Conservation (phyloP, 2,888 invertebrate genomes). For the Erebia ligea region DNA sequence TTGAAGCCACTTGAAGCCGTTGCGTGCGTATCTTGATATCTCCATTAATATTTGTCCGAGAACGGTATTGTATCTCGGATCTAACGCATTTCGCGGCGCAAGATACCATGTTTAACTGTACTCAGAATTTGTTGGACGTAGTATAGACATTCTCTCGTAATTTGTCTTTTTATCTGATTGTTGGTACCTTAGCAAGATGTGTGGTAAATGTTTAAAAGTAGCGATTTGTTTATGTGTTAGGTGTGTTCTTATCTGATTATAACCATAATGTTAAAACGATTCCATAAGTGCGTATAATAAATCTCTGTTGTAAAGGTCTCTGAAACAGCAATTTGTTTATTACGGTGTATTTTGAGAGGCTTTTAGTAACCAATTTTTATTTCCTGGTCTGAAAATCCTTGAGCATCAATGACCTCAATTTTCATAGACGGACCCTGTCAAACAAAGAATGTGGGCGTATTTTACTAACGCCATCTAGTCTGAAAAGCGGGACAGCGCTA, state of each 20-base stretch:
- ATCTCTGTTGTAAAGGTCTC: not conserved
- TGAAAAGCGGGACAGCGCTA: too few relatives aligned
- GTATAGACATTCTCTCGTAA: constrained; percentile 11
- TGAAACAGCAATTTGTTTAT: not conserved
- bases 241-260: constrained; percentile 9
- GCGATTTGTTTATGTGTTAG: constrained; percentile 8
- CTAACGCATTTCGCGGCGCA: constrained; percentile 45
- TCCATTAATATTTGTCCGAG: constrained; percentile 54
- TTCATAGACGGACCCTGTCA: too few relatives aligned
- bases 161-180: constrained; percentile 19
- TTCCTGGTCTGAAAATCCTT: not conserved
- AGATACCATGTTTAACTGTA: constrained; percentile 25
- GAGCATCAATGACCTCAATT: too few relatives aligned
- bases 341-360: not conserved
- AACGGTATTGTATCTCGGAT: constrained; percentile 44
- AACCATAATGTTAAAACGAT: not conserved
- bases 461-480: too few relatives aligned
- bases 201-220: not conserved
- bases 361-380: not conserved
- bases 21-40: constrained; percentile 48
- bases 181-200: constrained; percentile 6
- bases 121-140: constrained; percentile 20
- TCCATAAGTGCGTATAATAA: not conserved
- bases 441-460: too few relatives aligned
- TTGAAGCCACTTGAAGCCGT: constrained; percentile 22